Evolutionary conservation across 2,888 invertebrate genomes (phyloP), one percentile per base, ranked within the genome.

Genomic region (Andricus curvator): DNA sequence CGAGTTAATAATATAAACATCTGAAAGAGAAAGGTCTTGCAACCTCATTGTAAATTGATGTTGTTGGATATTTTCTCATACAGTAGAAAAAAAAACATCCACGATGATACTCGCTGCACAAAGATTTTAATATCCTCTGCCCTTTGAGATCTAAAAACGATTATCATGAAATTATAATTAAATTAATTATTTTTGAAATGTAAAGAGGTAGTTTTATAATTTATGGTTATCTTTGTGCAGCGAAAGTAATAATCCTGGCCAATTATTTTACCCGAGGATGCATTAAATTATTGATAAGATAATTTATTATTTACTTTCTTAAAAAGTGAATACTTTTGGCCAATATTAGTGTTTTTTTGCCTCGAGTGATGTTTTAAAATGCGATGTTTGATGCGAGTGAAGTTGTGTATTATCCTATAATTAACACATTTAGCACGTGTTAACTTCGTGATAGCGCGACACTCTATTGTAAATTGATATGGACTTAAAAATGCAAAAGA

Each of bases 401-500:
- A 25, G 29, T 51, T 70, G 67, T 67, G 41, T 41, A 67, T 67
- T 67, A 41, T 41, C n/a, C 37, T 67, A 67, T 41, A 22, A 41
- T 56, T 51, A 29, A 74, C 33, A 74, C 51, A 74, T 74, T 74
- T 74, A 56, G 74, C 74, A 74, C 74, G 74, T 74, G 74, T 74
- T 74, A 74, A 74, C 74, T 74, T 74, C 74, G 74, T 74, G 56
- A 74, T 74, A 56, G 74, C 74, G 56, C 74, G 74, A 74, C 74
- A 74, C 74, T 74, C 51, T 56, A 70, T 56, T 74, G 74, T 74
- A 74, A 51, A 74, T 74, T 70, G 56, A 56, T 74, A 74, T n/a
- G 74, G 56, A 74, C 48, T 74, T 56, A 33, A 74, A 51, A 51
- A 68, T 33, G 74, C 51, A 56, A 29, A 29, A 62, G 56, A 74